Base-by-base conservation (phyloP, 2,797 vertebrate species). In the Synaphobranchus kaupii region DNA sequence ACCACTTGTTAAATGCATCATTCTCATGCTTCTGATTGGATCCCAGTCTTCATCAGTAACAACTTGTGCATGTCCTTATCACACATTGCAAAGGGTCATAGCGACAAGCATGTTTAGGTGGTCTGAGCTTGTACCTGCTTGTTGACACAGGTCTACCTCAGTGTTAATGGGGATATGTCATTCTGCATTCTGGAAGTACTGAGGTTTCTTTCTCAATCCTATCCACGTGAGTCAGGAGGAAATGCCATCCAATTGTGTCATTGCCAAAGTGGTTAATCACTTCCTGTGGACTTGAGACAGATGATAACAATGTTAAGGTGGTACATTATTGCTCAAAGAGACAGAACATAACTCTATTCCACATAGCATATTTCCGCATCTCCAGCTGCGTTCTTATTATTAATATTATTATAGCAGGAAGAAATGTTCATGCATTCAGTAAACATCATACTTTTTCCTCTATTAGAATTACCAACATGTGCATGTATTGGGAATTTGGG, bases 221-320 rank as follows among this genome's bases (percentile, higher is more conserved):
- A 20, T 39, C 73, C 73, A 17, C 17, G 7, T 9, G 73, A 5
- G 39, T 17, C 73, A 78, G 73, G 73, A 20, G 5, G 34, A 44
- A 20, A 44, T 20, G 15, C 34, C 47, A 17, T 78, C 15, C 34
- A 44, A 20, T 17, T 47, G 39, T 9, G 47, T 47, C 34, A 22
- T 1, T 78, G 73, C 34, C 39, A 47, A 78, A 78, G 73, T 22
- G 17, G 0, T 78, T 44, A 22, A 78, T 78, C 34, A 78, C 73
- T 78, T 78, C 73, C 73, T 78, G 73, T 78, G 73, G 34, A 44
- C 73, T 47, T 44, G 73, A 4, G 31, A 71, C 68, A 71, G 28
- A 71, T 28, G 22, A 25, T n/a, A 68, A 28, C 63, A n/a, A 68
- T 71, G 34, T 71, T 58, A 71, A 71, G 28, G 68, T 71, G 68